Evolutionary conservation across 2,113 vertebrate species (phyloP).

Genomic region (Athene cunicularia): DNA sequence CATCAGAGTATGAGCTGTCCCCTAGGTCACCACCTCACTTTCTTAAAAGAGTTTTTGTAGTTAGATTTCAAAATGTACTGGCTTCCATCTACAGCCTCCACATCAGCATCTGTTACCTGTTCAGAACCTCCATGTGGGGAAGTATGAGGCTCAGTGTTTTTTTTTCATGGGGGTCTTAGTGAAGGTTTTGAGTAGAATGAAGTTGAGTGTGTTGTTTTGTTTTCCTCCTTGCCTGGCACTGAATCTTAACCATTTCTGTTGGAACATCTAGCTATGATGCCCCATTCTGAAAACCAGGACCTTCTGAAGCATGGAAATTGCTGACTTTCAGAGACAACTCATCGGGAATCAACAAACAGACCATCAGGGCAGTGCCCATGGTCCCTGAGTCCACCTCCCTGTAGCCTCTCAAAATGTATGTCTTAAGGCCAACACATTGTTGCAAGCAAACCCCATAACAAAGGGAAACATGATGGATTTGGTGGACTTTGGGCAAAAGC

Average conservation of each 20-base stretch:
- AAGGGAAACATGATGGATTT: neutral
- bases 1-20: neutral
- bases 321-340: neutral
- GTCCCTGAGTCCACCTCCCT: neutral
- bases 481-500: neutral
- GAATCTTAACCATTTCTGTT: neutral
- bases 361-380: neutral
- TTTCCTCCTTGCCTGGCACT: neutral
- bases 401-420: accelerated
- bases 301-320: neutral
- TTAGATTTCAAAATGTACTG: neutral
- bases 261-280: neutral
- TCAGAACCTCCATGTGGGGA: neutral
- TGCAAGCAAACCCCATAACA: neutral
- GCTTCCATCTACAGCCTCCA: neutral
- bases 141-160: accelerated
- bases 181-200: neutral
- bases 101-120: neutral
- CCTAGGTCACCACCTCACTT: neutral
- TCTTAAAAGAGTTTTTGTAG: neutral
- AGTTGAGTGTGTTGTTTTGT: neutral
- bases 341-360: neutral
- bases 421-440: neutral
- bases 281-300: neutral
- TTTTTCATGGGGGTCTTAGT: neutral